Evolutionary conservation across 2,888 invertebrate genomes (phyloP).

Genomic region (Drosophila birchii): DNA sequence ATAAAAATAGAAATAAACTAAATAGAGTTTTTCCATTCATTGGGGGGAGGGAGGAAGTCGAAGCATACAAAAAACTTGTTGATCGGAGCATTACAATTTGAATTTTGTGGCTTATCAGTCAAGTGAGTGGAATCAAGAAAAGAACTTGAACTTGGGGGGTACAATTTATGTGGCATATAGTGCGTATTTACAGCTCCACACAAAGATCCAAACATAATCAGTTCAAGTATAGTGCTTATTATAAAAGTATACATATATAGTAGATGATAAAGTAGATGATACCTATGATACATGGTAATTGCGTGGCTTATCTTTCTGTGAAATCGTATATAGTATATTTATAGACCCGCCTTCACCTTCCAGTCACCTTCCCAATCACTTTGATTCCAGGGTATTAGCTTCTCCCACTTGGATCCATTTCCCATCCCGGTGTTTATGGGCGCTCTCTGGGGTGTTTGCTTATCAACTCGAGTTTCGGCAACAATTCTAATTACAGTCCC

Average conservation of each 20-base stretch:
- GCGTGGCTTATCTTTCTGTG: neutral
- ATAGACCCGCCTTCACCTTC: slow-evolving; percentile 5
- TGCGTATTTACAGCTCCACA: slow-evolving; percentile 6
- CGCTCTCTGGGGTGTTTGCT: slow-evolving; percentile 2
- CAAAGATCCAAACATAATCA: neutral
- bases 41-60: slow-evolving; percentile 9
- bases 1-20: slow-evolving; percentile 16
- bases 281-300: neutral
- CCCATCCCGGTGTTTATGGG: slow-evolving; percentile 8
- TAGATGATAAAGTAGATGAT: neutral
- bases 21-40: slow-evolving; percentile 21
- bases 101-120: slow-evolving; percentile 23
- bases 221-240: neutral
- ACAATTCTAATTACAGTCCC: slow-evolving; percentile 47
- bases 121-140: slow-evolving; percentile 14
- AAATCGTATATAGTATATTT: neutral
- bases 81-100: slow-evolving; percentile 3
- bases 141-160: slow-evolving; percentile 1
- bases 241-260: neutral
- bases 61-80: neutral
- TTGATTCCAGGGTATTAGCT: slow-evolving; percentile 7
- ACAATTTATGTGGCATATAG: neutral
- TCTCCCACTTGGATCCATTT: slow-evolving; percentile 12
- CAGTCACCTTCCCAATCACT: slow-evolving; percentile 6
- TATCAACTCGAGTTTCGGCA: slow-evolving; percentile 50